Conservation (phyloP, 2,797 vertebrate genomes). For the Australoheros facetus region DNA sequence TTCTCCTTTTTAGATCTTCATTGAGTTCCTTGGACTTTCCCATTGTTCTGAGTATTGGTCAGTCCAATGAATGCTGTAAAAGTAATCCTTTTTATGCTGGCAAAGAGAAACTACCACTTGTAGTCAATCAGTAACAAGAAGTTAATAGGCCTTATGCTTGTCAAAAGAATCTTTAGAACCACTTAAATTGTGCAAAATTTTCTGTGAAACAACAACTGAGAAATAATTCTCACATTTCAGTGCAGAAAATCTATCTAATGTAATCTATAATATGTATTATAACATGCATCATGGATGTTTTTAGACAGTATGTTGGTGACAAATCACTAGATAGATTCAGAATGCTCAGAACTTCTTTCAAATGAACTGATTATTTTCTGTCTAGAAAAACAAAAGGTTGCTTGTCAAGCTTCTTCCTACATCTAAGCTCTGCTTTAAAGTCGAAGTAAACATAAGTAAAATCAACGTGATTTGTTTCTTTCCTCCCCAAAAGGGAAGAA, state of each 20-base stretch:
- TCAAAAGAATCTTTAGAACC: background rate
- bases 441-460: conserved; percentile 35
- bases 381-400: background rate
- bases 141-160: background rate
- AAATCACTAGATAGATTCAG: background rate
- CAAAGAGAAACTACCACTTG: background rate
- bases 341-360: background rate
- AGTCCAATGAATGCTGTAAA: rapidly evolving
- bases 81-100: background rate
- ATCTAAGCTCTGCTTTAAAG: background rate
- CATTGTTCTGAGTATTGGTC: no score
- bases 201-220: background rate
- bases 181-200: background rate
- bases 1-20: background rate
- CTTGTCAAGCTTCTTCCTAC: background rate
- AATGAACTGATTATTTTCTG: background rate
- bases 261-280: background rate
- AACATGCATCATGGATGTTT: background rate
- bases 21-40: no score
- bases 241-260: background rate
- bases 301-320: background rate
- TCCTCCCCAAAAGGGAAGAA: conserved; percentile 47
- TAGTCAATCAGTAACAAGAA: background rate
- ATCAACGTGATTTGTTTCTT: conserved; percentile 51
- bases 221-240: rapidly evolving